These are phyloP conservation scores for Tupaia chinensis DNA, from an alignment of 2,113 vertebrate genomes.

Conservation along the genomic window DNA sequence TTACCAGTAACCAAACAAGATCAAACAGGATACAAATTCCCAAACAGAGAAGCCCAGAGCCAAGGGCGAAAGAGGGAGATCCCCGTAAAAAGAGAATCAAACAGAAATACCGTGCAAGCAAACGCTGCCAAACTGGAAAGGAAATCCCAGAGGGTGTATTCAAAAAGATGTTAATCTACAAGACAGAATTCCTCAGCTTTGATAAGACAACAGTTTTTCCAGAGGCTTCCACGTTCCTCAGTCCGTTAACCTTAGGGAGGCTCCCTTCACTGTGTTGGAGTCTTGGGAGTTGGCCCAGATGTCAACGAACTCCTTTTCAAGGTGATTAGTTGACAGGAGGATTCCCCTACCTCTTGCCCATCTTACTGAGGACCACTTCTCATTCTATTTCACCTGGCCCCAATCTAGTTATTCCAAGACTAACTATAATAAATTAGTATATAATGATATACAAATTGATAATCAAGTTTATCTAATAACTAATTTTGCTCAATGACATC, in stretches of 20 bases:
- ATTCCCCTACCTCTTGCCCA: background rate
- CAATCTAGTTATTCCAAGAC: background rate
- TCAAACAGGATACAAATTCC: conserved; percentile 12
- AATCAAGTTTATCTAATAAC: background rate
- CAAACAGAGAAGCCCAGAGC: conserved; percentile 51
- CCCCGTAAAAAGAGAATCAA: conserved; percentile 42
- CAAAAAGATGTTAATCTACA: background rate
- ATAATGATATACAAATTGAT: background rate
- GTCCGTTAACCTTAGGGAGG: background rate
- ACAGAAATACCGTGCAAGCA: background rate
- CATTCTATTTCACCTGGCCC: background rate
- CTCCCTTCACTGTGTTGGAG: background rate
- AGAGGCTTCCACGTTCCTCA: background rate
- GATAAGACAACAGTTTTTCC: conserved; percentile 16
- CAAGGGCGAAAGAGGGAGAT: background rate
- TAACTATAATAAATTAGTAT: background rate
- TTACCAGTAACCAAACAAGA: conserved; percentile 57
- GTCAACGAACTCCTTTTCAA: background rate
- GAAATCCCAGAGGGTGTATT: conserved; percentile 49
- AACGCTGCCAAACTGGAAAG: background rate
- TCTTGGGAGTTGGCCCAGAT: background rate
- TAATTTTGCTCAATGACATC: background rate
- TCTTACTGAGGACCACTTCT: background rate
- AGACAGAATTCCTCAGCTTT: conserved; percentile 33
- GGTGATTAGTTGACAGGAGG: background rate